Evolutionary conservation across 1,140 invertebrate genomes (phyloP), one percentile per base, ranked within the genome.

Genomic region (Bombus superbus): DNA sequence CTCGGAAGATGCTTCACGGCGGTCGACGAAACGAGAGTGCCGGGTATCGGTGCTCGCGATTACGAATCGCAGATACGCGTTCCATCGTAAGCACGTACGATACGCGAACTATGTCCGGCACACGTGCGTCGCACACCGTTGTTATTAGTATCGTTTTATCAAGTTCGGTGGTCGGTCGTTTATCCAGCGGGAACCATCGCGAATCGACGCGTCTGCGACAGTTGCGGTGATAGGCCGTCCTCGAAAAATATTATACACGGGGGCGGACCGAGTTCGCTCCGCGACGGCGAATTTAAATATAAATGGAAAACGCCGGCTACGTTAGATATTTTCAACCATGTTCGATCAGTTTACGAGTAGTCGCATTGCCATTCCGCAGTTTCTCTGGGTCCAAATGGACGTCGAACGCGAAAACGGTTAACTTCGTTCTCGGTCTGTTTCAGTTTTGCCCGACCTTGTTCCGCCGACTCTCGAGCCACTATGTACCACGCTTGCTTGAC

Each of bases 351-450:
- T 82, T 75, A 75, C 53, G 42, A 83, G 11, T 32, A 83, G 11
- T 32, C 13, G 59, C 77, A 76, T 68, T 83, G 47, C 38, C 35
- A 68, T 68, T 76, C 2, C 25, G n/a, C 57, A 32, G 74, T 74
- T 82, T 74, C 57, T 73, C n/a, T 6, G 28, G n/a, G 6, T 25
- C 57, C 42, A 32, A 76, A 68, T 83, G 32, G 38, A 42, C 69
- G 44, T 64, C 42, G 71, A 64, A 64, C 32, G 40, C 53, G 81
- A 47, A 76, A 76, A 42, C 32, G 44, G 72, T 77, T 83, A 77
- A 83, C 73, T 77, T 53, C 73, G 10, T 22, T 28, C 62, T 35
- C 32, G 62, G 11, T 3, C 72, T 38, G 73, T 77, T 83, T 77
- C 73, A 28, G 47, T 40, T 42, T 22, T 18, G 10, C 22, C 22